Base-by-base conservation (phyloP, 2,797 vertebrate genomes). In the Schizothorax lantsangensis region DNA sequence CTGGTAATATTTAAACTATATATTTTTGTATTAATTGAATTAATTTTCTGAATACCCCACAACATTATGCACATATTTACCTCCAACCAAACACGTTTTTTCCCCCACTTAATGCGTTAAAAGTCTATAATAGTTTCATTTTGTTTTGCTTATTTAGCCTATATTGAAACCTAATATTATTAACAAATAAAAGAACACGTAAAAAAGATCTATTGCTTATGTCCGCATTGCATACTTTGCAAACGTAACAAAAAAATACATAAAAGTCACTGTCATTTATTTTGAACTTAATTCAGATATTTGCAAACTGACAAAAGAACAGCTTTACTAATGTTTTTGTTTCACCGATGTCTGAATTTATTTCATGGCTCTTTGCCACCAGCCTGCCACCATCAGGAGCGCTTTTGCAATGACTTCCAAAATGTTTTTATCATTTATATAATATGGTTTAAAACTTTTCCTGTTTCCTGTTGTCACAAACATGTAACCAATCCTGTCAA, bases 321-420 rank as follows among this genome's bases (percentile, higher is more conserved):
- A 30, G 26, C 5, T 36, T 10, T 19, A 75, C 47, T 21, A 15
- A 19, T 74, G 8, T 17, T 49, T 17, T 30, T 47, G 14, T 74
- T 47, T 75, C 9, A 6, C 26, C 2, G 7, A 49, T 2, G 14
- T 30, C 14, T 47, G 72, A 8, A 47, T 47, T 49, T 30, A 2
- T 49, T 30, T 49, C 72, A 54, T 54, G 47, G 17, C 47, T 77
- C 49, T 23, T 54, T 77, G 74, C 74, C 74, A 77, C 74, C 74
- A 52, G 26, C 47, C 30, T 52, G 73, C 73, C 73, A 75, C 45
- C 45, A 75, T 21, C 73, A 52, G 73, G 26, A 75, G 26, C 9
- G 5, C 17, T 75, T 52, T 52, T 52, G 73, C 45, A 52, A 33
- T 75, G 26, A 52, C 47, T 3, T 52, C 9, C 2, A 33, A 49